These are phyloP conservation scores for Pristionchus maxplancki DNA, from an alignment of 2,888 invertebrate species.

Conservation along the genomic window DNA sequence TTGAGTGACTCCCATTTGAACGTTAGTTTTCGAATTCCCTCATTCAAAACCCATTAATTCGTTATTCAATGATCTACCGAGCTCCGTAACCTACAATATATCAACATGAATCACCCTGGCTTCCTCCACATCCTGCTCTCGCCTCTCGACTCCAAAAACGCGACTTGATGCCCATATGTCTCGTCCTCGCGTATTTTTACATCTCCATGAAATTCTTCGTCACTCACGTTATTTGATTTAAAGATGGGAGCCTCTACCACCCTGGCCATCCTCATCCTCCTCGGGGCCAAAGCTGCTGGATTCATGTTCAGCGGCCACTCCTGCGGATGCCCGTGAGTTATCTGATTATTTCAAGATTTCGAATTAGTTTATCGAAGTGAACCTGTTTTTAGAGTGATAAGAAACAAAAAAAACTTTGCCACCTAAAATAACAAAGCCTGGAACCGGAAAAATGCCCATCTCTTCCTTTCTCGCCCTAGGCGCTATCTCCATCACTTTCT, in stretches of 20 bases:
- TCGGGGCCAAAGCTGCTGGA: neutral
- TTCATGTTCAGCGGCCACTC: neutral
- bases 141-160: no score
- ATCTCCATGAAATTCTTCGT: no score
- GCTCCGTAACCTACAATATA: no score
- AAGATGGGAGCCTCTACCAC: conserved; percentile 21
- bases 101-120: no score
- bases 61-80: neutral
- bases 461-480: neutral
- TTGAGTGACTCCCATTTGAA: no score
- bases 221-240: no score
- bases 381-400: neutral
- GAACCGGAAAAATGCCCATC: neutral
- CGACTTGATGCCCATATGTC: no score
- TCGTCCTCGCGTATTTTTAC: no score
- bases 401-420: neutral
- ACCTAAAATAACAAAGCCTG: neutral
- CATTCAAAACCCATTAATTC: no score
- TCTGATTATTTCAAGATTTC: neutral
- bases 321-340: conserved; percentile 44
- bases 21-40: neutral
- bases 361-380: neutral
- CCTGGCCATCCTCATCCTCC: neutral
- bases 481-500: neutral
- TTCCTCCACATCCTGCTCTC: no score